Evolutionary conservation across 2,113 vertebrate species (phyloP).

Genomic region (Anguilla rostrata): DNA sequence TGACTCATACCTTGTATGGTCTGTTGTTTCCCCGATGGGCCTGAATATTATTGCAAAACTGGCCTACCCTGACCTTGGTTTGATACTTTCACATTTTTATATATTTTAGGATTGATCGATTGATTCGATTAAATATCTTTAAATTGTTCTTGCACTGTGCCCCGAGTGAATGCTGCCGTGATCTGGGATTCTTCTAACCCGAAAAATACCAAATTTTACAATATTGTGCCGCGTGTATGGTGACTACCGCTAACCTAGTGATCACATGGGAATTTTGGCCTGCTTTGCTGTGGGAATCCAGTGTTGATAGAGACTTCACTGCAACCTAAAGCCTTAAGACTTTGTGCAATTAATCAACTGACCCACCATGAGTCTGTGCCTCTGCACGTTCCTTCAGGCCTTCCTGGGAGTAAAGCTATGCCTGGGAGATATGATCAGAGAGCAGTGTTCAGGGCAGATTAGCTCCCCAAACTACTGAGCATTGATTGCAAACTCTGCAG

Average conservation of each 20-base stretch:
- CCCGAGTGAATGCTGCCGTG: not conserved
- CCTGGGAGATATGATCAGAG: conserved; percentile 30
- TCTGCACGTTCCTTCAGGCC: not conserved
- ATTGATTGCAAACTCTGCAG: conserved; percentile 47
- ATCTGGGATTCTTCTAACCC: not conserved
- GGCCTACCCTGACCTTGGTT: not conserved
- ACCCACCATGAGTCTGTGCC: not conserved
- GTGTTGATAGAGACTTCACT: not conserved
- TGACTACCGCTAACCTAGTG: too few species aligned
- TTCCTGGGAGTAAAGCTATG: conserved; percentile 8
- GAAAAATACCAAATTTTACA: not conserved
- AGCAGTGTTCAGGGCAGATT: conserved; percentile 34
- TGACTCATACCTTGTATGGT: not conserved
- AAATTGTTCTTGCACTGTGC: not conserved
- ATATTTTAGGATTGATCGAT: not conserved
- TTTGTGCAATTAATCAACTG: not conserved
- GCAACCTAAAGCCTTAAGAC: not conserved
- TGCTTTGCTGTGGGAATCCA: not conserved
- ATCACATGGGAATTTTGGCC: too few species aligned
- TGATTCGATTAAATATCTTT: not conserved
- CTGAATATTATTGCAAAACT: not conserved
- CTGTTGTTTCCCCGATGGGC: not conserved
- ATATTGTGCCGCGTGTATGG: too few species aligned
- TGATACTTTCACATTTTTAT: not conserved
- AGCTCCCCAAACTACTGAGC: conserved; percentile 25